phyloP scores from a whole-genome alignment of 2,888 invertebrate species.

The Caenorhabditis sp. region DNA sequence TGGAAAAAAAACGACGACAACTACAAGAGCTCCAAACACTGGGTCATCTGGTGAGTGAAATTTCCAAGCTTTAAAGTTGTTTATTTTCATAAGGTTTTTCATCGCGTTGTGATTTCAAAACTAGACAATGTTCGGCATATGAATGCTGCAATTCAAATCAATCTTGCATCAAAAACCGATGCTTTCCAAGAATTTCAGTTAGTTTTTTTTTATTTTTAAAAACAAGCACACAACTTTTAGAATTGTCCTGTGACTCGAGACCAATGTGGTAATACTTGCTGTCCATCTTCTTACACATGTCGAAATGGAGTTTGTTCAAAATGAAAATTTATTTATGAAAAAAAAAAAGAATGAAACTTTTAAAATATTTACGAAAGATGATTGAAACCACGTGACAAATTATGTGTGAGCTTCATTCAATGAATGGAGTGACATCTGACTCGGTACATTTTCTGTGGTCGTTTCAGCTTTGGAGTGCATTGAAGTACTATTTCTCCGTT shows the following conservation, averaged over 20 bases:
- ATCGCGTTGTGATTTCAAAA: slow-evolving; percentile 14
- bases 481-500: slow-evolving; percentile 29
- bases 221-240: slow-evolving; percentile 9
- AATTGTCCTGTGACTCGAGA: slow-evolving; percentile 42
- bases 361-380: slow-evolving; percentile 5
- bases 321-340: slow-evolving; percentile 6
- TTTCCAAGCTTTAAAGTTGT: background rate
- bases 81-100: background rate
- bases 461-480: slow-evolving; percentile 25
- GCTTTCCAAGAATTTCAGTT: slow-evolving; percentile 30
- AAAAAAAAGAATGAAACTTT: background rate
- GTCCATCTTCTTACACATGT: slow-evolving; percentile 34
- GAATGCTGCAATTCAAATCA: slow-evolving; percentile 42
- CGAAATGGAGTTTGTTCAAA: slow-evolving; percentile 31
- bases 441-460: slow-evolving; percentile 32
- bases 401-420: background rate
- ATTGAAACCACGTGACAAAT: background rate
- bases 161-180: slow-evolving; percentile 30
- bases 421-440: slow-evolving; percentile 37
- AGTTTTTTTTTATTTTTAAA: background rate
- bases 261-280: slow-evolving; percentile 36
- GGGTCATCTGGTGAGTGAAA: background rate
- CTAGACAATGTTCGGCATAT: slow-evolving; percentile 30
- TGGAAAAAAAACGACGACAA: background rate
- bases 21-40: background rate